Evolutionary conservation across 2,888 invertebrate species (phyloP).

Genomic region (Coremacera marginata): DNA sequence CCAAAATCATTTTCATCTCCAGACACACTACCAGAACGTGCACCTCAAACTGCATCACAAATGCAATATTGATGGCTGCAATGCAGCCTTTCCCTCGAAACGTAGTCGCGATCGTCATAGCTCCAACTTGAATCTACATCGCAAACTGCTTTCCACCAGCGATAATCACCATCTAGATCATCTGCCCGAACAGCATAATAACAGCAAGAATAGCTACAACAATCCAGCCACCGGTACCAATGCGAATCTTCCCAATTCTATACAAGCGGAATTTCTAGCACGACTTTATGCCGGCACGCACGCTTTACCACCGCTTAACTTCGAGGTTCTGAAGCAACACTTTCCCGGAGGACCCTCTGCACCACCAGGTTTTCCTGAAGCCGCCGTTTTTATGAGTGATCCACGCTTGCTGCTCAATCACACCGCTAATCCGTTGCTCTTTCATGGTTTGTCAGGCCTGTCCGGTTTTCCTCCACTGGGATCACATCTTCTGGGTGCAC

Average conservation of each 20-base stretch:
- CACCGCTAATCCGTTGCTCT: slow-evolving; percentile 73
- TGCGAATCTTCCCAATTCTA: slow-evolving; percentile 70
- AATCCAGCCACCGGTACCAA: slow-evolving; percentile 20
- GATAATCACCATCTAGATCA: slow-evolving; percentile 61
- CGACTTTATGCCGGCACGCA: slow-evolving; percentile 81
- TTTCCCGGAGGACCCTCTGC: slow-evolving; percentile 51
- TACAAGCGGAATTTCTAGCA: slow-evolving; percentile 85
- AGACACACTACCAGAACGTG: slow-evolving; percentile 95
- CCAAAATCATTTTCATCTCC: slow-evolving; percentile 92
- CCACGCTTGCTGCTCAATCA: slow-evolving; percentile 66
- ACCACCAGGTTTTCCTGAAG: slow-evolving; percentile 47
- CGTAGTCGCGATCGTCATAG: slow-evolving; percentile 93
- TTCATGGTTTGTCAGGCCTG: slow-evolving; percentile 73
- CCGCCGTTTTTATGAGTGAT: slow-evolving; percentile 59
- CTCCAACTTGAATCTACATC: slow-evolving; percentile 90
- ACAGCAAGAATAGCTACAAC: slow-evolving; percentile 43
- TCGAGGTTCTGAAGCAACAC: slow-evolving; percentile 75
- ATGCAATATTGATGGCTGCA: slow-evolving; percentile 94
- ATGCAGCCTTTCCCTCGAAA: slow-evolving; percentile 94
- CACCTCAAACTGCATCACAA: slow-evolving; percentile 96
- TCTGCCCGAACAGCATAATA: slow-evolving; percentile 53
- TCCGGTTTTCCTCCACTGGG: slow-evolving; percentile 72
- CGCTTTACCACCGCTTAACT: slow-evolving; percentile 73
- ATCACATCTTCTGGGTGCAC: slow-evolving; percentile 62
- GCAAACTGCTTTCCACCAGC: slow-evolving; percentile 84